Conservation (phyloP, 2,888 invertebrate species). For the Apotomis capreana region DNA sequence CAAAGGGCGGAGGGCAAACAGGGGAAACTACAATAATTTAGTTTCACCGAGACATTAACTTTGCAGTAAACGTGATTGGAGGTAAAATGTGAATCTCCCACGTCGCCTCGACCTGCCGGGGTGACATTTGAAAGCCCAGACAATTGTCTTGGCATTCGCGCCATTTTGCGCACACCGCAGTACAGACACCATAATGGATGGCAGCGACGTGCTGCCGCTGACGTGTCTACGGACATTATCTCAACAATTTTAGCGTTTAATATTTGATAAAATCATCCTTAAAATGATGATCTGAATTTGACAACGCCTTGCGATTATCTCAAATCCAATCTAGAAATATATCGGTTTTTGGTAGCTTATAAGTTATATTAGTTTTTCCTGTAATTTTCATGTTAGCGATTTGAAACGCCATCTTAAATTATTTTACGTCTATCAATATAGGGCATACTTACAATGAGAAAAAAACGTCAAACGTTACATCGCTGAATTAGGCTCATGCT, state of each 20-base stretch:
- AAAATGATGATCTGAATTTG: background rate
- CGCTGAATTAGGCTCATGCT: no score
- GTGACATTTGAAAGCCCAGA: slow-evolving; percentile 73
- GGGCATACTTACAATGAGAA: no score
- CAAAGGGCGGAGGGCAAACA: slow-evolving; percentile 10
- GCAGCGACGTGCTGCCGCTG: slow-evolving; percentile 14
- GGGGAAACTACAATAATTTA: slow-evolving; percentile 35
- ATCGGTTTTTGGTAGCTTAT: no score
- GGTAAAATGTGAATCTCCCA: slow-evolving; percentile 72
- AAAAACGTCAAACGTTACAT: no score
- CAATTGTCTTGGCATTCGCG: slow-evolving; percentile 54
- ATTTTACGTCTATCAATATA: no score
- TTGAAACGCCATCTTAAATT: no score
- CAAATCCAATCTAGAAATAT: no score
- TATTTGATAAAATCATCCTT: background rate
- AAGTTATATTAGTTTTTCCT: no score
- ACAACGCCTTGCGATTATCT: no score
- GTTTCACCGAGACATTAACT: slow-evolving; percentile 47
- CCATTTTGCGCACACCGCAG: slow-evolving; percentile 46
- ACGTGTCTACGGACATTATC: slow-evolving; percentile 23
- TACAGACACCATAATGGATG: slow-evolving; percentile 43
- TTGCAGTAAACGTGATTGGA: slow-evolving; percentile 57
- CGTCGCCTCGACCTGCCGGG: slow-evolving; percentile 62
- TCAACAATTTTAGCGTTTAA: background rate
- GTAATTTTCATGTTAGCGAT: no score